Conservation (phyloP, 2,888 invertebrate genomes). For the Galerucella calmariensis region DNA sequence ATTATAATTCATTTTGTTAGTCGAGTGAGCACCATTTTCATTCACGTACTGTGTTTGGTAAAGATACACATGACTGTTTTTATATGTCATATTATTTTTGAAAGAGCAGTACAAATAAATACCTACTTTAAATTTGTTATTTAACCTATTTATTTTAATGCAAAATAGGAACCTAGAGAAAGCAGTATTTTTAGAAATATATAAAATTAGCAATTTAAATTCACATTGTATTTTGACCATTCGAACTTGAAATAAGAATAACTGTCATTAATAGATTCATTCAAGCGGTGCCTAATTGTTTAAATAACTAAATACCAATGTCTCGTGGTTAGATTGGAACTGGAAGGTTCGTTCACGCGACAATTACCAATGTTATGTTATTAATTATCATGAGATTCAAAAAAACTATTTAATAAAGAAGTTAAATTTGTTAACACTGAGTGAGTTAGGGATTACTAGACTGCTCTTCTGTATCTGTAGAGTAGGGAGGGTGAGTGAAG, state of each 20-base stretch:
- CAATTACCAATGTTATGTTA: no score
- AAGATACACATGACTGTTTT: slow-evolving; percentile 5
- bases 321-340: not conserved
- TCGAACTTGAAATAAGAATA: not conserved
- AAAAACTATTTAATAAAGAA: no score
- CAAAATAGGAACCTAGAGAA: not conserved
- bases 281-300: not conserved
- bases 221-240: not conserved
- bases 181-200: not conserved
- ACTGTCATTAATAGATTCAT: not conserved
- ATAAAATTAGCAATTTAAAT: no score
- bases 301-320: not conserved
- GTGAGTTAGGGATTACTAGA: no score
- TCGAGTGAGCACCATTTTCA: not conserved
- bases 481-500: no score
- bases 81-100: slow-evolving; percentile 7
- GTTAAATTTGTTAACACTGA: no score
- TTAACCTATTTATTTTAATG: not conserved
- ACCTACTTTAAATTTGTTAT: not conserved
- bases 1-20: not conserved
- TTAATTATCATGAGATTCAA: no score
- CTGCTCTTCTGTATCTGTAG: no score
- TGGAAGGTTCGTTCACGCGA: not conserved
- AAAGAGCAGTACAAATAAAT: not conserved
- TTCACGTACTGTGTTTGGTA: not conserved